A percentile compares a stretch with the other conserved stretches of the same genome.
Conservation (phyloP, 2,113 vertebrate genomes). For the Myotis lucifugus region DNA sequence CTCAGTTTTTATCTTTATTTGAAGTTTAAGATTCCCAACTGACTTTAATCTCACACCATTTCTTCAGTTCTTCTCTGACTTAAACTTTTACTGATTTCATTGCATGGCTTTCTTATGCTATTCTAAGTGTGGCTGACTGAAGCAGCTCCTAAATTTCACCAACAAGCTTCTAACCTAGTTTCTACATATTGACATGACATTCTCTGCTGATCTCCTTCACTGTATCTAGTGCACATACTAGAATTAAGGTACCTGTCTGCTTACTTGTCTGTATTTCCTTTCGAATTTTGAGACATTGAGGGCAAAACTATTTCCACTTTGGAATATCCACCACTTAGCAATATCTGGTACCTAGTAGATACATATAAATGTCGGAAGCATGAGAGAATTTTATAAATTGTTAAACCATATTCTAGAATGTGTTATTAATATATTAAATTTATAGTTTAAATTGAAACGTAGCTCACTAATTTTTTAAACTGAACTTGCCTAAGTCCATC, state of each 20-base stretch:
- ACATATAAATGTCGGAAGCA: constrained; percentile 4
- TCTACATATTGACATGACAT: neutral
- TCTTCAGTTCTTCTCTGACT: neutral
- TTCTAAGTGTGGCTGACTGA: neutral
- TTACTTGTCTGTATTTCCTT: neutral
- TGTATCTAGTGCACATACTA: neutral
- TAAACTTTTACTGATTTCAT: neutral
- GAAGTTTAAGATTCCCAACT: neutral
- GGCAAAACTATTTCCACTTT: neutral
- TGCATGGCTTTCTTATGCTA: neutral
- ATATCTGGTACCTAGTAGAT: neutral
- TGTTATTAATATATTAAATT: neutral
- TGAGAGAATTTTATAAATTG: constrained; percentile 32
- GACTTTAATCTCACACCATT: neutral
- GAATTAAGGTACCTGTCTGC: neutral
- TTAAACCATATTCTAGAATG: constrained; percentile 36
- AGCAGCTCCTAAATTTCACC: neutral
- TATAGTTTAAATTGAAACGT: neutral
- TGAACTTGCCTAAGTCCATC: neutral
- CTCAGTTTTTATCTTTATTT: neutral
- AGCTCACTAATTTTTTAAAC: neutral
- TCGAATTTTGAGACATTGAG: neutral
- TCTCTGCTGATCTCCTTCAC: neutral
- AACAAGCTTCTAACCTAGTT: neutral
- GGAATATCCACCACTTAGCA: neutral